Percentiles rank a stretch among this genome's conserved stretches.
These are phyloP conservation scores for Syngnathus typhle DNA, from an alignment of 2,113 vertebrate species.

Conservation along the genomic window DNA sequence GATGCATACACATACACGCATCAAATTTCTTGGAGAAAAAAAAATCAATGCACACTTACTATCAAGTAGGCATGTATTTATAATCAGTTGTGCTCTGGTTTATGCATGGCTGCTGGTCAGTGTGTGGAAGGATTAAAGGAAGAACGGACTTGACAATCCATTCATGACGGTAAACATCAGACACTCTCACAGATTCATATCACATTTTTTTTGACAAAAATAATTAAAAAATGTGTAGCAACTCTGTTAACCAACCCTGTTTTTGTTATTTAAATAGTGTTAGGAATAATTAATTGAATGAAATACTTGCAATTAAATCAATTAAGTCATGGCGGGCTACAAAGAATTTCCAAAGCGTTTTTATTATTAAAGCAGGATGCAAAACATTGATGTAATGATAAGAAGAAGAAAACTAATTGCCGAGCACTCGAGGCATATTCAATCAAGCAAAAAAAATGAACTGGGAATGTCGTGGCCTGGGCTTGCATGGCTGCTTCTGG, in stretches of 20 bases:
- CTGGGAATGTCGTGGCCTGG: no score
- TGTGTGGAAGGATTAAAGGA: neutral
- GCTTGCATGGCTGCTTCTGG: no score
- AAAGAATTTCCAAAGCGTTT: no score
- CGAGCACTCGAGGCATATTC: no score
- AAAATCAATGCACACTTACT: neutral
- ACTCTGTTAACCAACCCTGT: neutral
- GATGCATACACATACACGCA: slow-evolving; percentile 13
- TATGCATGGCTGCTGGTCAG: neutral
- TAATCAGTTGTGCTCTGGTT: neutral
- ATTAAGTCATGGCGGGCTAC: no score
- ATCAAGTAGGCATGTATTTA: slow-evolving; percentile 1
- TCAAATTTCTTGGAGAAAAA: slow-evolving; percentile 6
- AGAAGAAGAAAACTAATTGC: no score
- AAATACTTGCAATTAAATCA: no score
- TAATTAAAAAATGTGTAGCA: neutral
- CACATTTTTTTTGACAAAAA: neutral
- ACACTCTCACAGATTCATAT: neutral
- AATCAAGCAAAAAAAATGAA: no score
- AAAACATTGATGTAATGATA: no score
- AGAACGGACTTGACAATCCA: neutral
- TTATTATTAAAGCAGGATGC: no score
- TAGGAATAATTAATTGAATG: neutral
- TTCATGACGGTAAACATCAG: neutral
- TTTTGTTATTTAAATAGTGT: neutral